These are phyloP conservation scores for Sycobia sp. DNA, from an alignment of 1,140 invertebrate species.

Conservation along the genomic window DNA sequence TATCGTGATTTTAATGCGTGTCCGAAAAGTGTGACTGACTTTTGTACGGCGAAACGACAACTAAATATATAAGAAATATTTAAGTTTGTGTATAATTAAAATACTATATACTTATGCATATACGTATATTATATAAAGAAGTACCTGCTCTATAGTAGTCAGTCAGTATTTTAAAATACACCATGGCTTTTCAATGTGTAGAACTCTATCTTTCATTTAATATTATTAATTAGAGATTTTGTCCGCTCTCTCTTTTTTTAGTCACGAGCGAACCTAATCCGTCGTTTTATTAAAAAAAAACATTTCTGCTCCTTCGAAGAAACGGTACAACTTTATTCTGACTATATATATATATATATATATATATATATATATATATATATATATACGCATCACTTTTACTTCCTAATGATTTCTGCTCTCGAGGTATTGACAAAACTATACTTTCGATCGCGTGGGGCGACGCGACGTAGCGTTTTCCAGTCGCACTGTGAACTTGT, in stretches of 20 bases:
- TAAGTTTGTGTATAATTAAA: conserved; percentile 6
- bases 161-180: conserved; percentile 24
- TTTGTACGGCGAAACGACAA: conserved; percentile 9
- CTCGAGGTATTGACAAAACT: no score
- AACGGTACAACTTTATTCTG: neutral
- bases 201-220: neutral
- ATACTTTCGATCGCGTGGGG: no score
- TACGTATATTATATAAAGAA: conserved; percentile 18
- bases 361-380: no score
- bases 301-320: conserved; percentile 9
- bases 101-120: no score
- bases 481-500: no score
- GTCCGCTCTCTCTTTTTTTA: neutral
- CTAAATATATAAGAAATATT: conserved; percentile 9
- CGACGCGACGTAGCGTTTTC: no score
- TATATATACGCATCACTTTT: no score
- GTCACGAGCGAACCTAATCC: neutral
- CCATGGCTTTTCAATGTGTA: conserved; percentile 15
- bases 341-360: no score
- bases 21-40: neutral
- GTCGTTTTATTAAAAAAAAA: conserved; percentile 21
- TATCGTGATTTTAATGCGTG: no score
- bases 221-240: neutral
- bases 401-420: no score
- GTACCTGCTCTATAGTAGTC: conserved; percentile 27